Base-by-base conservation (phyloP, 2,113 vertebrate species). In the Casuarius casuarius region DNA sequence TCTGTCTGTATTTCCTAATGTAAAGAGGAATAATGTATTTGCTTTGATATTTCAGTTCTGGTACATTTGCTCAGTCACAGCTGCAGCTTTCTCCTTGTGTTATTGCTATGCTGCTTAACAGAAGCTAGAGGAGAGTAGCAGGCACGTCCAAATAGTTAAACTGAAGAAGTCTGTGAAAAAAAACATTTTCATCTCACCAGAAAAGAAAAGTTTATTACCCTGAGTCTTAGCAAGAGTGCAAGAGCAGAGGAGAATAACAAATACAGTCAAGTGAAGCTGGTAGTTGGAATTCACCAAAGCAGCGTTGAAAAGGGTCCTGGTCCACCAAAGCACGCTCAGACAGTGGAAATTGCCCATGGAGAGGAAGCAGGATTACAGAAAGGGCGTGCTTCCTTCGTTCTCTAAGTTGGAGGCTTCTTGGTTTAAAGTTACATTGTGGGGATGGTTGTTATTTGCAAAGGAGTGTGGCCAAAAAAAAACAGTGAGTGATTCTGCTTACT, bases 11-110 rank as follows among this genome's bases (percentile, higher is more conserved):
- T 58, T 84, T 58, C 66, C 71, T 56, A 3, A 28, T 4, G 6
- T 1, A 8, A 9, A n/a, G 18, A n/a, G 18, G 26, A 46, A 33
- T 12, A 18, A 14, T 1, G 3, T 2, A 1, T 80, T 73, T 48
- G 44, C 56, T 71, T 25, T 44, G 19, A 0, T 46, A 1, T 13
- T 68, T 61, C 14, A 15, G n/a, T 21, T 54, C 18, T 59, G 40
- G 14, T 44, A 7, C 28, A 0, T 49, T 74, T 74, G 23, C 22
- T 33, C 14, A 7, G 38, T 68, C 38, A 19, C 33, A 35, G 46
- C 80, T 91, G 58, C 61, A 65, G 25, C 62, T 83, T 78, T 54
- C 61, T 85, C 35, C 20, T 56, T 2, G 0, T 38, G 54, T 1
- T 40, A 80, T 1, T 62, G 38, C 17, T 66, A 14, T 42, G 35